A percentile compares a stretch with the other conserved stretches of the same genome.
Evolutionary conservation across 2,888 invertebrate species (phyloP).

Genomic region (Trilocha varians): DNA sequence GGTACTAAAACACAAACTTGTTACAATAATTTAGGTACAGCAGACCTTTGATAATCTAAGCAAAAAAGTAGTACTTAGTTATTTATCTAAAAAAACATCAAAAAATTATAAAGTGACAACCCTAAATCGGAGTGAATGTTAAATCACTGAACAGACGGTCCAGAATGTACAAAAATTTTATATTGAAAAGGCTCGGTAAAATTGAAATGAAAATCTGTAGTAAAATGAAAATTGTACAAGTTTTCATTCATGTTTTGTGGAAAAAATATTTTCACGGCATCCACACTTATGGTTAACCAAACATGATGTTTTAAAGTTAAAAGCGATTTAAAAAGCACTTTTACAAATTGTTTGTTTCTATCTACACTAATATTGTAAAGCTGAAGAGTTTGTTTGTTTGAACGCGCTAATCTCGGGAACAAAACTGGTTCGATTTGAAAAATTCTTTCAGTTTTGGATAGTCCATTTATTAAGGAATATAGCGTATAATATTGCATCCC

Average conservation of each 20-base stretch:
- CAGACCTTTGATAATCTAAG: too few species aligned
- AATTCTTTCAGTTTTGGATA: too few species aligned
- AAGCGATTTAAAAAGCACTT: neutral
- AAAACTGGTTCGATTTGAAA: too few species aligned
- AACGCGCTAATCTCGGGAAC: too few species aligned
- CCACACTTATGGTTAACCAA: neutral
- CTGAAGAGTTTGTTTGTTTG: too few species aligned
- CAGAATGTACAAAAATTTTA: neutral
- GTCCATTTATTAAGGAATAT: too few species aligned
- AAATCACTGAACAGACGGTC: neutral
- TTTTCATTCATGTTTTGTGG: neutral
- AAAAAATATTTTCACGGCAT: neutral
- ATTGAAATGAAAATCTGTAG: slow-evolving; percentile 4
- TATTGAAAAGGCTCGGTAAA: slow-evolving; percentile 2
- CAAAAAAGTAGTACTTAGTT: too few species aligned
- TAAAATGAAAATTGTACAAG: slow-evolving; percentile 1
- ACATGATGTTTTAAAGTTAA: neutral
- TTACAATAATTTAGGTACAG: too few species aligned
- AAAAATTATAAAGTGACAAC: neutral
- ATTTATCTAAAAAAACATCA: too few species aligned
- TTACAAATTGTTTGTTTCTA: neutral
- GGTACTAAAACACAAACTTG: too few species aligned
- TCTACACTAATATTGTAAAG: neutral
- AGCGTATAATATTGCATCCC: too few species aligned
- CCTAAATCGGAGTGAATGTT: slow-evolving; percentile 10